Conservation (phyloP, 1,140 invertebrate species). For the Lepidurus apus region DNA sequence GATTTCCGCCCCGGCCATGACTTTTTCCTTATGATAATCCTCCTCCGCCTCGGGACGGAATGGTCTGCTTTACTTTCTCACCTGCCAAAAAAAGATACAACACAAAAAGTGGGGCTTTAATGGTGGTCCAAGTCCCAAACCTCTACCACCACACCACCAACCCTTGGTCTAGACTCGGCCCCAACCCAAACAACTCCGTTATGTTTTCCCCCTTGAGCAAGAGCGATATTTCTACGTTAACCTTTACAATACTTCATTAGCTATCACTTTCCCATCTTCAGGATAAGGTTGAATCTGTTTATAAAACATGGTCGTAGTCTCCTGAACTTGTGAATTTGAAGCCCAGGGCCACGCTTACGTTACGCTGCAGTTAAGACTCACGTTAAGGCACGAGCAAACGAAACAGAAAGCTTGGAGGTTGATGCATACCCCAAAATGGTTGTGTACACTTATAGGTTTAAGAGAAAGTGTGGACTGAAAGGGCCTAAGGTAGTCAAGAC, state of each 20-base stretch:
- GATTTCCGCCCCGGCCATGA: constrained; percentile 13
- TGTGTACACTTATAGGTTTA: not conserved
- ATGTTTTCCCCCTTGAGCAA: not conserved
- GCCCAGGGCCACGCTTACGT: too few relatives aligned
- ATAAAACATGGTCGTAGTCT: not conserved
- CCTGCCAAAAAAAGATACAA: not conserved
- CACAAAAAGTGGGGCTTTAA: not conserved
- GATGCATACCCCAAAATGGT: constrained; percentile 14
- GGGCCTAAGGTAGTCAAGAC: not conserved
- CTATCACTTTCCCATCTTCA: not conserved
- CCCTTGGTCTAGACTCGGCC: not conserved
- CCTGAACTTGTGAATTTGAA: too few relatives aligned
- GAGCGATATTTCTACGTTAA: not conserved
- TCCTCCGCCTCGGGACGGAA: not conserved
- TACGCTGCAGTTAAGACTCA: not conserved
- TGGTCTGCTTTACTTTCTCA: not conserved
- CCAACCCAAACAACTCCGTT: not conserved
- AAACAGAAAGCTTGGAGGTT: not conserved
- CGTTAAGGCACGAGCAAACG: not conserved
- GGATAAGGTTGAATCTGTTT: not conserved
- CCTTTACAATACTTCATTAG: not conserved
- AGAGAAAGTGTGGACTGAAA: not conserved
- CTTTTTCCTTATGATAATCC: not conserved
- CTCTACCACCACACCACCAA: not conserved
- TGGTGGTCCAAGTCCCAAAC: not conserved